phyloP scores from a whole-genome alignment of 2,888 invertebrate species.

The Glyphotaelius pellucidus region DNA sequence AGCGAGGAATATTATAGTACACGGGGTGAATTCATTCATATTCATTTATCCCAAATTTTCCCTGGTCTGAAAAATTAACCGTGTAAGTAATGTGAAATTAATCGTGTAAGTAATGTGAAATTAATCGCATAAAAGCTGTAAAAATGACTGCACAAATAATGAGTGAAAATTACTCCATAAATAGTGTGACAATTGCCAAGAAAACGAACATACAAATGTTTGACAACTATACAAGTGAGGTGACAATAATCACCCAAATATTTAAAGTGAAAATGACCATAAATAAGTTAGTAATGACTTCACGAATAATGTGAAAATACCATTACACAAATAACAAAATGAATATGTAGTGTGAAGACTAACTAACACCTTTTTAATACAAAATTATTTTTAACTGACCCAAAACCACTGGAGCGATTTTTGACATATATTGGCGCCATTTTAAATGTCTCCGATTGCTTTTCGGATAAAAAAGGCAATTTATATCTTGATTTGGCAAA shows the following conservation, averaged over 20 bases:
- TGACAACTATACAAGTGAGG: neutral
- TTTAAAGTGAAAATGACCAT: neutral
- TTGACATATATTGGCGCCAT: too few relatives aligned
- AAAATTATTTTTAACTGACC: neutral
- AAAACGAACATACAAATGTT: too few relatives aligned
- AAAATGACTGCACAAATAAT: neutral
- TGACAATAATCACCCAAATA: neutral
- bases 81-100: neutral
- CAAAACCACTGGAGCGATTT: too few relatives aligned
- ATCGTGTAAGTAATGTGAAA: neutral
- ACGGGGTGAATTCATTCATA: too few relatives aligned
- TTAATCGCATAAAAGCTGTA: neutral
- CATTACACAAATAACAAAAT: neutral
- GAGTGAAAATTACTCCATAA: neutral
- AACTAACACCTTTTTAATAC: neutral
- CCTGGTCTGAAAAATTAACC: neutral
- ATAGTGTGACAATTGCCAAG: neutral
- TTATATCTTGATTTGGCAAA: too few relatives aligned
- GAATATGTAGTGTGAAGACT: neutral
- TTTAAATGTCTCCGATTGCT: too few relatives aligned
- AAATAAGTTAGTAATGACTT: neutral
- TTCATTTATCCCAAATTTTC: too few relatives aligned
- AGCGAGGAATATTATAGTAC: too few relatives aligned
- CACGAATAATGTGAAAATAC: neutral
- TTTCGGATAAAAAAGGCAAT: too few relatives aligned